Conservation (phyloP, 2,888 invertebrate species). For the Mongoloraphidia duomilia region DNA sequence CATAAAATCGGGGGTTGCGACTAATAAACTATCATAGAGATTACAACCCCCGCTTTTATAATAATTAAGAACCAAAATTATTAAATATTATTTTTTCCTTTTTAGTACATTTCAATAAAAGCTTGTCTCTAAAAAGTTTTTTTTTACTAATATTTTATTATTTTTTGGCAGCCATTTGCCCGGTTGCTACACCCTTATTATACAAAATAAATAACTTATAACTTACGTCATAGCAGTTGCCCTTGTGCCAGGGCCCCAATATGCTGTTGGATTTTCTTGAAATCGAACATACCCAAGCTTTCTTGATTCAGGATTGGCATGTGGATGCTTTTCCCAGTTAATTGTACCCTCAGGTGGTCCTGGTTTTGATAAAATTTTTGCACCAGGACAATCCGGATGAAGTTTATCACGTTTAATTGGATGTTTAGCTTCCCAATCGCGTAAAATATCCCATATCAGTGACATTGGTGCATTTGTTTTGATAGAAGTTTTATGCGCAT, state of each 20-base stretch:
- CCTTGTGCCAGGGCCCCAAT: slow-evolving; percentile 86
- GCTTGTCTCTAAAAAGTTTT: no score
- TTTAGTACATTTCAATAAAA: no score
- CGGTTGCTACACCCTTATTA: no score
- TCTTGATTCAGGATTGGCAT: slow-evolving; percentile 71
- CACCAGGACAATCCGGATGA: slow-evolving; percentile 34
- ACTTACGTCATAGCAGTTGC: slow-evolving; percentile 57
- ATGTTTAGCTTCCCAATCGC: slow-evolving; percentile 60
- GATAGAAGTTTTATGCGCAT: slow-evolving; percentile 72
- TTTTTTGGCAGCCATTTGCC: not conserved
- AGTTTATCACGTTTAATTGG: slow-evolving; percentile 49
- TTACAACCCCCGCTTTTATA: no score
- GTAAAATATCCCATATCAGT: slow-evolving; percentile 84
- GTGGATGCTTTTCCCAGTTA: slow-evolving; percentile 38
- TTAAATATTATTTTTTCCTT: no score
- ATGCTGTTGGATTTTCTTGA: slow-evolving; percentile 71
- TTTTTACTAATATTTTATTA: no score
- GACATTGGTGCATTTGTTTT: slow-evolving; percentile 83
- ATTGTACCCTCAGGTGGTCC: slow-evolving; percentile 32
- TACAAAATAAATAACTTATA: not conserved
- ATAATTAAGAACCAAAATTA: no score
- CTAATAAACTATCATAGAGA: no score
- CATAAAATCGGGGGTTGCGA: no score
- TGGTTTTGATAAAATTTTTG: slow-evolving; percentile 39
- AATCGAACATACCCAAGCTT: slow-evolving; percentile 59